Evolutionary conservation across 2,797 vertebrate genomes (phyloP).

Genomic region (Acrocephalus scirpaceus): DNA sequence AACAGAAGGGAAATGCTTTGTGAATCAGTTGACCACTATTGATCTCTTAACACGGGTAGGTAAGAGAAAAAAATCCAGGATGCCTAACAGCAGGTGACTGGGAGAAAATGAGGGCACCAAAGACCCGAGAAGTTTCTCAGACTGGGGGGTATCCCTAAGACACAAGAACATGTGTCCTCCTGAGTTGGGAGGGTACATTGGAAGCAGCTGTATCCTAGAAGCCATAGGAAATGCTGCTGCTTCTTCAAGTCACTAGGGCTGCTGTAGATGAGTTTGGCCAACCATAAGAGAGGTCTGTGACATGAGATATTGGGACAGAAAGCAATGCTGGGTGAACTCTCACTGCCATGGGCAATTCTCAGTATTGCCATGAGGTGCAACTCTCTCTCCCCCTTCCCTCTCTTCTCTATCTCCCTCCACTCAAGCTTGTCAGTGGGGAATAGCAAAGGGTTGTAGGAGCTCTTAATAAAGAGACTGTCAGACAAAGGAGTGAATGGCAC

Average conservation of each 20-base stretch:
- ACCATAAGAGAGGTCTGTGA: not conserved
- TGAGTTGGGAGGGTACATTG: fast-evolving
- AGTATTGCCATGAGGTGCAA: not conserved
- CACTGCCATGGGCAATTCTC: not conserved
- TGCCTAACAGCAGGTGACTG: not conserved
- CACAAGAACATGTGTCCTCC: not conserved
- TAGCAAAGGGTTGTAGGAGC: not conserved
- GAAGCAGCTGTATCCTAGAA: not conserved
- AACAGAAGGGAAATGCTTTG: not conserved
- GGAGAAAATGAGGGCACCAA: not conserved
- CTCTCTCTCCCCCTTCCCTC: not conserved
- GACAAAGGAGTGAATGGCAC: not conserved
- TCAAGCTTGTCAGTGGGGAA: not conserved
- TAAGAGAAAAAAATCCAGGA: not conserved
- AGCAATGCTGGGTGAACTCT: not conserved
- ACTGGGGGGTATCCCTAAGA: not conserved
- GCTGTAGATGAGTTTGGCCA: not conserved
- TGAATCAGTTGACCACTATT: not conserved
- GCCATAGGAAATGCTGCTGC: not conserved
- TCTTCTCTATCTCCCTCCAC: not conserved
- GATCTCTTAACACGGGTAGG: not conserved
- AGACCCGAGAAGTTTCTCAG: not conserved
- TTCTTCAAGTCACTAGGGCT: not conserved
- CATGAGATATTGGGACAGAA: not conserved
- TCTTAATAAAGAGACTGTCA: not conserved